A percentile compares a stretch with the other conserved stretches of the same genome.
phyloP scores from a whole-genome alignment of 2,113 vertebrate species.

The Nothoprocta perdicaria region DNA sequence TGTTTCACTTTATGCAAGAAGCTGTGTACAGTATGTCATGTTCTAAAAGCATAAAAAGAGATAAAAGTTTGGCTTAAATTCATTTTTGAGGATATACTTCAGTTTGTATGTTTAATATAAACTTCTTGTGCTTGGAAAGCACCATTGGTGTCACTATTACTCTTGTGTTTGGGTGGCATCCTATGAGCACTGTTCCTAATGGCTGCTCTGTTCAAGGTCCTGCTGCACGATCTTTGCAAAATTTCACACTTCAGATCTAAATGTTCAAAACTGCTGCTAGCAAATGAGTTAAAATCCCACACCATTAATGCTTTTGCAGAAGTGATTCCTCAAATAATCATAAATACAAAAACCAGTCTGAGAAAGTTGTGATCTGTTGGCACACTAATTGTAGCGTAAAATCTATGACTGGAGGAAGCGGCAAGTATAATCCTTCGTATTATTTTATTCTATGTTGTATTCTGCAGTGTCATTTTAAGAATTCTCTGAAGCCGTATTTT shows the following conservation, averaged over 20 bases:
- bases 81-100: neutral
- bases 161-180: neutral
- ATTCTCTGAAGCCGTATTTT: neutral
- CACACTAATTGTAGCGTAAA: neutral
- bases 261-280: neutral
- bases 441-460: neutral
- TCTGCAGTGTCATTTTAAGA: neutral
- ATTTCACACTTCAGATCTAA: neutral
- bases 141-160: neutral
- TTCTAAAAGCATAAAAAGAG: neutral
- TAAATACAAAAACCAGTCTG: neutral
- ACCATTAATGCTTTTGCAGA: neutral
- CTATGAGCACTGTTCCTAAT: neutral
- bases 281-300: neutral
- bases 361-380: neutral
- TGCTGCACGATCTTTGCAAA: neutral
- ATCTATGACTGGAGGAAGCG: neutral
- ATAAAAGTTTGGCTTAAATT: neutral
- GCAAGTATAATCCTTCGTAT: neutral
- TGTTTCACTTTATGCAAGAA: neutral
- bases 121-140: neutral
- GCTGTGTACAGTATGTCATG: neutral
- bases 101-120: neutral
- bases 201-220: neutral
- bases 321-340: neutral